Base-by-base conservation (phyloP, 2,888 invertebrate genomes). In the Periphyllus acericola region DNA sequence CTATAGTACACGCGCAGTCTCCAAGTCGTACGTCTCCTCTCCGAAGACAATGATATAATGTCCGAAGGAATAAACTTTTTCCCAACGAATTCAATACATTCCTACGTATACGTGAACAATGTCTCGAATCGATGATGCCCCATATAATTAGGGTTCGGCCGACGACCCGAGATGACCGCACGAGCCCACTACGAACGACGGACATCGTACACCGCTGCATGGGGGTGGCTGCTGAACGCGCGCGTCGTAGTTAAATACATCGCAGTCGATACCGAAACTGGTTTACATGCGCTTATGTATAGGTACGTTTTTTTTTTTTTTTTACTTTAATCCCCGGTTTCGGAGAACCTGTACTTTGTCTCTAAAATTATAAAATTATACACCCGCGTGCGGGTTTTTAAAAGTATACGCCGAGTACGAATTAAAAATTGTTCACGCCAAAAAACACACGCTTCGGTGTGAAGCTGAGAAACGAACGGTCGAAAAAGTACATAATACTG, bases 121-220 rank as follows among this genome's bases (percentile, higher is more conserved):
- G n/a, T 68, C 40, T 40, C 25, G 40, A 68, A 71, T 72, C 32
- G 11, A 81, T 19, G 71, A 32, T 5, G 32, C 46, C 46, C 71
- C 46, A 32, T 46, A 46, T 82, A 71, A 82, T 82, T 82, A 82
- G 71, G 82, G 82, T 72, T 71, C 52, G 82, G 25, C 34, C 34
- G 32, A 8, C 17, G 82, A 83, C 34, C 34, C 5, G n/a, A 34
- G 3, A 83, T 34, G 82, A 82, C 72, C 72, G 82, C 71, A 81
- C 82, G 71, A 83, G 82, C 25, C 25, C 52, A 34, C n/a, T 52
- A 52, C 34, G 34, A 82, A 71, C 32, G 25, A 71, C 32, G 68
- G 29, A 81, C 68, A 46, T 81, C 29, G 17, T 71, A 68, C 25
- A 25, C 8, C 25, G 9, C 60, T 11, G 29, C 11, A 46, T 46